Conservation (phyloP, 2,113 vertebrate genomes). For the Anguilla rostrata region DNA sequence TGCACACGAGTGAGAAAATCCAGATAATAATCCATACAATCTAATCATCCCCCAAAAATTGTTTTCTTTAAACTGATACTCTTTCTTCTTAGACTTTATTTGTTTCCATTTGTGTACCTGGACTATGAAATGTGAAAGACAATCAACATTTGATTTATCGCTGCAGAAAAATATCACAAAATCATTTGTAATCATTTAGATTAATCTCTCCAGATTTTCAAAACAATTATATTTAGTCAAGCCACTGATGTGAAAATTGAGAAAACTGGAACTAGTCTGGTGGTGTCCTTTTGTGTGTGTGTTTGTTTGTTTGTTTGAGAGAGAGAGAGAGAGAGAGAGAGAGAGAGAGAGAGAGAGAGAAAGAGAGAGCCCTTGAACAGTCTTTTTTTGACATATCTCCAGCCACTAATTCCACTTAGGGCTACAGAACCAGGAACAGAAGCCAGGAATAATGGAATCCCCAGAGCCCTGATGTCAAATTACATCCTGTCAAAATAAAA, state of each 20-base stretch:
- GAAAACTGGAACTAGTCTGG: background rate
- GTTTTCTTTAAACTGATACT: no score
- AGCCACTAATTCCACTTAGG: background rate
- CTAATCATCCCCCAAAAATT: no score
- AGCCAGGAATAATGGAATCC: background rate
- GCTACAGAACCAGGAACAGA: background rate
- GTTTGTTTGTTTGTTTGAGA: background rate
- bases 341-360: no score
- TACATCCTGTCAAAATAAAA: background rate
- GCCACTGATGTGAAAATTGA: background rate
- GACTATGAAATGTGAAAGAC: no score
- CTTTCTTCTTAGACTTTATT: no score
- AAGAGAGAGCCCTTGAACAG: background rate
- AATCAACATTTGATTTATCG: no score
- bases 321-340: no score
- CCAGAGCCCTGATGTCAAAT: background rate
- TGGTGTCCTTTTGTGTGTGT: background rate
- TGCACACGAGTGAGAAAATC: background rate
- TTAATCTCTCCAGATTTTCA: background rate
- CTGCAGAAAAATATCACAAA: no score
- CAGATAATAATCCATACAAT: background rate
- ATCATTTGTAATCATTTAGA: no score
- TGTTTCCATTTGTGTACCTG: no score
- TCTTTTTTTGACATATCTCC: background rate
- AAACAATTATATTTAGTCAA: background rate